These are phyloP conservation scores for Dascyllus trimaculatus DNA, from an alignment of 2,113 vertebrate genomes.

Conservation along the genomic window DNA sequence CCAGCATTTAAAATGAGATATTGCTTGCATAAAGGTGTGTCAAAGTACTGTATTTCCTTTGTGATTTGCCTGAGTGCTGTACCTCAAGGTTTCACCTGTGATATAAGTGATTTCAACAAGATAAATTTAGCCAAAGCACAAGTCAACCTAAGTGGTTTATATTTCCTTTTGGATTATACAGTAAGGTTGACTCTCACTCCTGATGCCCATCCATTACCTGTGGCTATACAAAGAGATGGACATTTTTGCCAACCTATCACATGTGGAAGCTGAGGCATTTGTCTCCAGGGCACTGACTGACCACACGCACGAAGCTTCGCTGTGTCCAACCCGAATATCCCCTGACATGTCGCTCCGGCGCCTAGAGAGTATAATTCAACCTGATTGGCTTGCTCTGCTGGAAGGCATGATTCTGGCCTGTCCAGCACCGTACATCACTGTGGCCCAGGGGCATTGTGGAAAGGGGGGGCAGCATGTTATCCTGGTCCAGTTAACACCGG, in stretches of 20 bases:
- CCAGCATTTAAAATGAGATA: not conserved
- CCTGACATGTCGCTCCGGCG: constrained; percentile 73
- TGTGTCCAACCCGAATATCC: constrained; percentile 77
- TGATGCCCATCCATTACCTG: constrained; percentile 61
- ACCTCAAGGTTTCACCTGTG: constrained; percentile 15
- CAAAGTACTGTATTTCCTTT: constrained; percentile 13
- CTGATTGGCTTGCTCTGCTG: constrained; percentile 85
- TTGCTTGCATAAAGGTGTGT: constrained; percentile 6
- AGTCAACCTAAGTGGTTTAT: constrained; percentile 23
- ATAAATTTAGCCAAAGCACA: constrained; percentile 29
- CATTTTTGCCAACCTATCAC: constrained; percentile 61
- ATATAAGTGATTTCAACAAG: constrained; percentile 31
- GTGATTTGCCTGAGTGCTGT: constrained; percentile 18
- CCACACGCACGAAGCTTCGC: constrained; percentile 65
- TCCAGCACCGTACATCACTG: constrained; percentile 80
- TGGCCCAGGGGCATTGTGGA: constrained; percentile 74
- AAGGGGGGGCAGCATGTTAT: constrained; percentile 66
- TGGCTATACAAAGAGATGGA: constrained; percentile 60
- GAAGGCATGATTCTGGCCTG: constrained; percentile 85
- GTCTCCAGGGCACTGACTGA: constrained; percentile 79
- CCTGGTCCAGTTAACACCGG: constrained; percentile 78
- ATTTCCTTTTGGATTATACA: constrained; percentile 37
- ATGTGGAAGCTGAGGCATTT: constrained; percentile 70
- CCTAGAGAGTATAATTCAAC: constrained; percentile 82
- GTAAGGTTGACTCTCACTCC: constrained; percentile 10